Evolutionary conservation across 2,797 vertebrate species (phyloP).

Genomic region (Alca torda): DNA sequence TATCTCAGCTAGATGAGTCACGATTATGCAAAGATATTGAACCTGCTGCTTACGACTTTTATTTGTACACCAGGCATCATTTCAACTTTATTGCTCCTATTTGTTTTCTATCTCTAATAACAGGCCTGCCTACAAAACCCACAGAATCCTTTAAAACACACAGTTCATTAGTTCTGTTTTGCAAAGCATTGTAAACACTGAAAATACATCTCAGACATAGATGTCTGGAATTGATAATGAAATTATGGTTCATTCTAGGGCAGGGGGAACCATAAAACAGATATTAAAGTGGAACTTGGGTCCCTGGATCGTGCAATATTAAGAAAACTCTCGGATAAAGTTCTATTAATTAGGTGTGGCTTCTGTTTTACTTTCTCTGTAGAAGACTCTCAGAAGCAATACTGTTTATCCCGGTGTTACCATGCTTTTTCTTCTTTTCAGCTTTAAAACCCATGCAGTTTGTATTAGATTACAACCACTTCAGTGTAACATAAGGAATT

Average conservation of each 20-base stretch:
- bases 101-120: conserved; percentile 21
- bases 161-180: conserved; percentile 57
- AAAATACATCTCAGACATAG: conserved; percentile 27
- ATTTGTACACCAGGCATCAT: conserved; percentile 37
- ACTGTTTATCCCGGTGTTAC: background rate
- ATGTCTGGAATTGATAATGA: conserved; percentile 48
- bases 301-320: background rate
- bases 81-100: conserved; percentile 57
- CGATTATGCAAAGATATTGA: conserved; percentile 23
- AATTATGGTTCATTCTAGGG: conserved; percentile 10
- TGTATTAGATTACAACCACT: background rate
- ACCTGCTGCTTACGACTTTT: conserved; percentile 33
- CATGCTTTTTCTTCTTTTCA: background rate
- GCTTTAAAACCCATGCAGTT: background rate
- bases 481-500: background rate
- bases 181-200: conserved; percentile 45
- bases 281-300: background rate
- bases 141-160: conserved; percentile 27
- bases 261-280: conserved; percentile 3
- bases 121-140: conserved; percentile 12
- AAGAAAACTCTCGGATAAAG: background rate
- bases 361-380: background rate
- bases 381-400: background rate
- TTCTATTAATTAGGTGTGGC: background rate
- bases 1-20: background rate